A percentile compares a stretch with the other conserved stretches of the same genome.
Evolutionary conservation across 2,797 vertebrate species (phyloP).

Genomic region (Tarsius wallacei): DNA sequence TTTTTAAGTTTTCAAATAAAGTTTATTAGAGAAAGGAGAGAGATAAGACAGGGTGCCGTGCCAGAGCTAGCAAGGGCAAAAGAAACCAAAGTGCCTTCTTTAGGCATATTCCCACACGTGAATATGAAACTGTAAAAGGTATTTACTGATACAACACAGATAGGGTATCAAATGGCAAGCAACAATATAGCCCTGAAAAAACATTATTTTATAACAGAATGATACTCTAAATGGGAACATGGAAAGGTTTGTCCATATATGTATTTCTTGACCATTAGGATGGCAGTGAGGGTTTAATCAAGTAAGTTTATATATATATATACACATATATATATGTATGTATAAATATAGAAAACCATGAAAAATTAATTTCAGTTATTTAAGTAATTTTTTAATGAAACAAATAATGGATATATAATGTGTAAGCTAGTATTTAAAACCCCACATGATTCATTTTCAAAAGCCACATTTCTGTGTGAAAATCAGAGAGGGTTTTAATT

Average conservation of each 20-base stretch:
- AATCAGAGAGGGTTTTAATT: conserved; percentile 62
- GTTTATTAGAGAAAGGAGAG: too few relatives aligned
- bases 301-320: not conserved
- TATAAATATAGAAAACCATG: not conserved
- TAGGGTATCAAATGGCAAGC: not conserved
- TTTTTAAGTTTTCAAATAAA: too few relatives aligned
- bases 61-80: too few relatives aligned
- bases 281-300: not conserved
- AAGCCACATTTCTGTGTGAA: conserved; percentile 73
- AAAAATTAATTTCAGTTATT: not conserved
- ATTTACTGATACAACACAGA: not conserved
- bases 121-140: not conserved
- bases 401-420: not conserved
- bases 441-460: conserved; percentile 16
- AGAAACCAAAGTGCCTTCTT: not conserved
- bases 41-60: too few relatives aligned
- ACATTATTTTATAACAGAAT: not conserved
- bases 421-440: not conserved
- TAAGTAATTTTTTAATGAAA: not conserved
- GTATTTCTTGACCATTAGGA: not conserved
- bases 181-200: not conserved
- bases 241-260: not conserved
- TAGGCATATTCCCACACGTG: not conserved
- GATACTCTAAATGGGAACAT: not conserved
- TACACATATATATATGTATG: not conserved